A percentile compares a stretch with the other conserved stretches of the same genome.
These are phyloP conservation scores for Paragorgia papillata DNA, from an alignment of 92 coral and sea anemone species.

Conservation along the genomic window DNA sequence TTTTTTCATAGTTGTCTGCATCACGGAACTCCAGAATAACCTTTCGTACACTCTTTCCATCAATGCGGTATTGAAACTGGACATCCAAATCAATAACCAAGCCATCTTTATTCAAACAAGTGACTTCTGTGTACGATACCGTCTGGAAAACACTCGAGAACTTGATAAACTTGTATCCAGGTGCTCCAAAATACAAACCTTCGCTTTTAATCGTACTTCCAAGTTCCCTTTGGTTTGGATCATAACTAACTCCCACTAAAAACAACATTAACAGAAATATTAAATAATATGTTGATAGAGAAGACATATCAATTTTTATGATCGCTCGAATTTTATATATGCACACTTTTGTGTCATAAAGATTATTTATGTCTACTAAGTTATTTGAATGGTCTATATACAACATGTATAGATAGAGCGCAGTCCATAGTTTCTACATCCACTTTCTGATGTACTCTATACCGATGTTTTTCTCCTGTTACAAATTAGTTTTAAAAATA, in stretches of 20 bases:
- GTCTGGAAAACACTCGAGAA: constrained; percentile 81
- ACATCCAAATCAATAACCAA: constrained; percentile 65
- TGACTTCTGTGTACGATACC: constrained; percentile 50
- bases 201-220: constrained; percentile 66
- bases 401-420: no score
- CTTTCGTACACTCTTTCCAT: constrained; percentile 64
- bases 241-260: constrained; percentile 73
- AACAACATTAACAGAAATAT: background rate
- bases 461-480: no score
- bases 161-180: constrained; percentile 78
- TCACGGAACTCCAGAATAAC: constrained; percentile 65
- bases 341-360: no score
- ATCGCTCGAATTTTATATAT: no score
- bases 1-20: constrained; percentile 63
- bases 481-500: no score
- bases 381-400: no score
- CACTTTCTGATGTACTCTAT: no score
- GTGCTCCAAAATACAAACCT: constrained; percentile 81
- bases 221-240: constrained; percentile 62
- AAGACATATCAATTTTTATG: no score
- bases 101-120: constrained; percentile 77
- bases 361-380: no score
- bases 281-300: no score
- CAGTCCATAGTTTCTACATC: no score
- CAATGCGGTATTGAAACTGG: constrained; percentile 82